Base-by-base conservation (phyloP, 2,888 invertebrate species). In the Acrobasis consociella region DNA sequence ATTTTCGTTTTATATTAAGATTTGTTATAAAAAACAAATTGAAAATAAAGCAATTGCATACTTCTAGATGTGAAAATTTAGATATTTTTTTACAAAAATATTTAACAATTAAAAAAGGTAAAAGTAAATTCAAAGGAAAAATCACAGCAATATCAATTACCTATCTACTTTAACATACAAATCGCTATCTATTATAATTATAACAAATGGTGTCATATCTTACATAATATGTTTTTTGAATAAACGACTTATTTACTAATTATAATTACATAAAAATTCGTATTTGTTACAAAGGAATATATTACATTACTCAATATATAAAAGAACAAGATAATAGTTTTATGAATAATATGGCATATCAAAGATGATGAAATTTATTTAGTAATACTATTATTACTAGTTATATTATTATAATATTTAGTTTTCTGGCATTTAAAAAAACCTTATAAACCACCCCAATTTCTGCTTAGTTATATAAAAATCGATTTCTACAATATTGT, bases 61-160 rank as follows among this genome's bases (percentile, higher is more conserved):
- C 7, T 31, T 31, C 7, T 8, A 31, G 31, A 31, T 31, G 7
- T 31, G 31, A 31, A 31, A 31, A 2, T 31, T 31, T 31, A 31
- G 31, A 31, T 7, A 31, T 31, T 31, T 31, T 31, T 31, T 31
- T 7, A 31, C 31, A 31, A 31, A 31, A 31, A 31, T 5, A 31
- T 31, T 31, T 31, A 31, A 31, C 31, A 31, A 31, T 31, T 7
- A 2, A 31, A 31, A 31, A 5, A 31, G 0, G 2, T 31, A 31
- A 31, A 31, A 31, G 7, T 31, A 31, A 31, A 31, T 5, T 5
- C 7, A 31, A 31, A 31, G 31, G 31, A 83, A 81, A 78, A 86
- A 89, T 86, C 85, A 88, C 87, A 89, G 86, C 86, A 73, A 84
- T 86, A 67, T 82, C 72, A 75, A 79, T 84, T 77, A 72, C 75